These are phyloP conservation scores for Girardinus metallicus DNA, from an alignment of 2,797 vertebrate genomes.

Conservation along the genomic window DNA sequence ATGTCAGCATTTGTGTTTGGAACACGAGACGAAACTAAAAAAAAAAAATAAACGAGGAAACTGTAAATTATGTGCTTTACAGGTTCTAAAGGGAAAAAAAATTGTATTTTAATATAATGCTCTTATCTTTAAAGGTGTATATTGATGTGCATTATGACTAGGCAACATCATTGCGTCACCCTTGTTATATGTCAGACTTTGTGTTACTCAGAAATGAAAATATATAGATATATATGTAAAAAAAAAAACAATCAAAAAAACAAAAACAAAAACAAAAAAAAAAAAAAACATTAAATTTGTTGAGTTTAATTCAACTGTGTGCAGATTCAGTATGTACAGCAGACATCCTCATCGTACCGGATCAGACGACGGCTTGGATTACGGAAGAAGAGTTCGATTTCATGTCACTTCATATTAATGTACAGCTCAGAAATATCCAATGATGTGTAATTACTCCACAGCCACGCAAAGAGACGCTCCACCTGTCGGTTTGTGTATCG, in stretches of 20 bases:
- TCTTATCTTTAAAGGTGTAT: conserved; percentile 82
- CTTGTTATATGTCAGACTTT: conserved; percentile 75
- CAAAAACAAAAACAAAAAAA: conserved; percentile 12
- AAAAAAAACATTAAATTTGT: conserved; percentile 44
- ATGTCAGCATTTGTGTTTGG: conserved; percentile 77
- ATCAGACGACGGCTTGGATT: conserved; percentile 46
- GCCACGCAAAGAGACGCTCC: conserved; percentile 49
- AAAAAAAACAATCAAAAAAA: conserved; percentile 12
- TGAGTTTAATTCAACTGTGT: conserved; percentile 60
- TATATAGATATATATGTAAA: conserved; percentile 36
- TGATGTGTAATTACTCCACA: conserved; percentile 58
- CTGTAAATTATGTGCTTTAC: conserved; percentile 78
- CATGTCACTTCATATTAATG: conserved; percentile 57
- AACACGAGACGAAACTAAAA: conserved; percentile 46
- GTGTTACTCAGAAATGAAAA: conserved; percentile 62
- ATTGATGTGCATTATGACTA: conserved; percentile 83
- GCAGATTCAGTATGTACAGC: conserved; percentile 67
- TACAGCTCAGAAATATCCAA: conserved; percentile 69
- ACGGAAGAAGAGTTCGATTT: conserved; percentile 29
- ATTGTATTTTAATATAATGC: conserved; percentile 84
- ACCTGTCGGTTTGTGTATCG: conserved; percentile 64
- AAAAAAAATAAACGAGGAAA: conserved; percentile 58
- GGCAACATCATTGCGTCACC: conserved; percentile 72
- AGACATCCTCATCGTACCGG: conserved; percentile 35
- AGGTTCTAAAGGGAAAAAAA: conserved; percentile 75